A percentile compares a stretch with the other conserved stretches of the same genome.
phyloP scores from a whole-genome alignment of 2,113 vertebrate genomes.

The Aix galericulata region DNA sequence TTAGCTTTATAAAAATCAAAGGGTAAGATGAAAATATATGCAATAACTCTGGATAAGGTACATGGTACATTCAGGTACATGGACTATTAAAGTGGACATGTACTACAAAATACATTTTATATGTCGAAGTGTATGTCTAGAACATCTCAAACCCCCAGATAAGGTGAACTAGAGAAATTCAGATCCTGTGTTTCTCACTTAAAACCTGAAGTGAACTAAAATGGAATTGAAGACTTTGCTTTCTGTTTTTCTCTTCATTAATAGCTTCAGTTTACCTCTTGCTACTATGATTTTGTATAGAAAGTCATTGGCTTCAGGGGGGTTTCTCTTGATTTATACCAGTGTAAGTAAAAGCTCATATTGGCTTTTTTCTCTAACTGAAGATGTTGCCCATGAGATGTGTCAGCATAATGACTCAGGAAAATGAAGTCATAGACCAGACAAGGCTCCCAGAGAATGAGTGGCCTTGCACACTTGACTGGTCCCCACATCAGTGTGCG shows the following conservation, averaged over 20 bases:
- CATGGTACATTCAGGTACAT: neutral
- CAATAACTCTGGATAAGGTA: neutral
- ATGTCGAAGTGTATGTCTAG: neutral
- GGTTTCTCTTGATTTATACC: slow-evolving; percentile 48
- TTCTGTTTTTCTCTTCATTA: slow-evolving; percentile 14
- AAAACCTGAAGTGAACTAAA: slow-evolving; percentile 7
- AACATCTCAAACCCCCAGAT: neutral
- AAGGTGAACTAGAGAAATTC: neutral
- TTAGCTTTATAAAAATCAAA: neutral
- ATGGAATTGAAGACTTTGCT: slow-evolving; percentile 1
- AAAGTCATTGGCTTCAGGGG: neutral
- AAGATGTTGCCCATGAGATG: slow-evolving; percentile 64
- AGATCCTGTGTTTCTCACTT: neutral
- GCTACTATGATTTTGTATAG: neutral
- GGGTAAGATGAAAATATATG: neutral
- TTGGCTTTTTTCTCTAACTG: slow-evolving; percentile 61
- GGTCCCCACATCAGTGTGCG: neutral
- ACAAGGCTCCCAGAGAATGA: slow-evolving; percentile 31
- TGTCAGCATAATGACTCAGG: slow-evolving; percentile 58
- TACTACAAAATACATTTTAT: neutral
- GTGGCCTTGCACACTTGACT: slow-evolving; percentile 61
- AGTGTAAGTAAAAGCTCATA: slow-evolving; percentile 38
- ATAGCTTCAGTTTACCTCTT: neutral
- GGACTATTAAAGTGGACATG: neutral
- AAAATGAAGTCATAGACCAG: slow-evolving; percentile 56